Percentiles rank a stretch among this genome's conserved stretches.
Evolutionary conservation across 1,140 invertebrate species (phyloP).

Genomic region (Triops cancriformis): DNA sequence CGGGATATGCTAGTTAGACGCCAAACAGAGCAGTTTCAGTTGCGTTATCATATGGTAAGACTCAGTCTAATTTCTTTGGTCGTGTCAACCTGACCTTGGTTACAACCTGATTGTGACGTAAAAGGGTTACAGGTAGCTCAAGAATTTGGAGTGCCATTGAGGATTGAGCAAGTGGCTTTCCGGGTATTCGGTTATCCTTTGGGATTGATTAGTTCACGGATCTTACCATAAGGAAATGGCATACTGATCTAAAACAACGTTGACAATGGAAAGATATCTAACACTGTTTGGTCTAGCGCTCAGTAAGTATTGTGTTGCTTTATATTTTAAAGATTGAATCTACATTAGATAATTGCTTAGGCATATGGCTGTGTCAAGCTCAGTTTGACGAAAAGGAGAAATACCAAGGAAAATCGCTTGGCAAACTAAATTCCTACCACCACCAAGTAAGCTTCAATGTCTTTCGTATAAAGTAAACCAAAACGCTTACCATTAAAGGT

Average conservation of each 20-base stretch:
- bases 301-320: not conserved
- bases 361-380: constrained; percentile 11
- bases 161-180: not conserved
- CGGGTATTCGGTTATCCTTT: not conserved
- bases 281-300: not conserved
- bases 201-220: not conserved
- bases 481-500: constrained; percentile 42
- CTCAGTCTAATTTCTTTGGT: not conserved
- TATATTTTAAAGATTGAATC: not conserved
- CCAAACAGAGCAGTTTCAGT: not conserved
- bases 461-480: not conserved
- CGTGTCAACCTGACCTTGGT: not conserved
- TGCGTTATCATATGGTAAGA: not conserved
- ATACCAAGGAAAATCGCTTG: constrained; percentile 70
- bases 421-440: constrained; percentile 82
- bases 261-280: not conserved
- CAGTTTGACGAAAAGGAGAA: constrained; percentile 32
- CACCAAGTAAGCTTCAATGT: constrained; percentile 48
- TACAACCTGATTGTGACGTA: not conserved
- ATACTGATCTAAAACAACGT: not conserved
- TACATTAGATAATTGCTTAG: not conserved
- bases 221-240: not conserved
- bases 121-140: not conserved
- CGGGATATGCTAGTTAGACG: not conserved
- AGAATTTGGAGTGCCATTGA: not conserved